Conservation (phyloP, 2,113 vertebrate species). For the Panthera leo region DNA sequence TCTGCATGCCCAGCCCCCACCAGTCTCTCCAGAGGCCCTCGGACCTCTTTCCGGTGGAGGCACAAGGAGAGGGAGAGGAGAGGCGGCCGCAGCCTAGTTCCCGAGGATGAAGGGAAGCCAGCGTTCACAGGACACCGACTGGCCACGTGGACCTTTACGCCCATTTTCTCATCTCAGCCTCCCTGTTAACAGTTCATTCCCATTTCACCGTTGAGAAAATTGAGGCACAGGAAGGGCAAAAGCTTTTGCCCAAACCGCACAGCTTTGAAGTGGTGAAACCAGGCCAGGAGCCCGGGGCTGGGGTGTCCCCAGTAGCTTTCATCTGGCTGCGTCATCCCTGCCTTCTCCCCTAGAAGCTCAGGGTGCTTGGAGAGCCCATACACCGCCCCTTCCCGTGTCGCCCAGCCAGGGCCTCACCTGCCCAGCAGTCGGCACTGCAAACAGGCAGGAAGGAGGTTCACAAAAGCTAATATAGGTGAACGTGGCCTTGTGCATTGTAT, state of each 20-base stretch:
- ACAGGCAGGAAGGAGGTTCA: neutral
- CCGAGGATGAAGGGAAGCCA: neutral
- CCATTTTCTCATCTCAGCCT: neutral
- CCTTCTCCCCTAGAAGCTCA: neutral
- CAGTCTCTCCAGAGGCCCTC: neutral
- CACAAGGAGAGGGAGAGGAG: fast-evolving
- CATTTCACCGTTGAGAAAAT: neutral
- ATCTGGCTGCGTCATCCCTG: no score
- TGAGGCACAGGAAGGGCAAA: neutral
- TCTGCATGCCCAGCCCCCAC: neutral
- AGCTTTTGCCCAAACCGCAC: neutral
- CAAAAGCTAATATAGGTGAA: constrained; percentile 54
- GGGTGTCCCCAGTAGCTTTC: neutral
- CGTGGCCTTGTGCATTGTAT: constrained; percentile 40
- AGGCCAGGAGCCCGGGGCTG: no score
- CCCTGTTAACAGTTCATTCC: neutral
- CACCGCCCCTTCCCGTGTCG: neutral
- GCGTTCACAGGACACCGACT: neutral
- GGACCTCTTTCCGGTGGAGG: neutral
- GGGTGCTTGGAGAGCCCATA: neutral
- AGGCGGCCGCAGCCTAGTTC: neutral
- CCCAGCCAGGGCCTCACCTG: neutral
- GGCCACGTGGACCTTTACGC: fast-evolving
- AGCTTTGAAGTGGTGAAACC: neutral
- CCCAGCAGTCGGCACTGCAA: neutral